Base-by-base conservation (phyloP, 2,113 vertebrate genomes). In the Mesoclemmys tuberculata region DNA sequence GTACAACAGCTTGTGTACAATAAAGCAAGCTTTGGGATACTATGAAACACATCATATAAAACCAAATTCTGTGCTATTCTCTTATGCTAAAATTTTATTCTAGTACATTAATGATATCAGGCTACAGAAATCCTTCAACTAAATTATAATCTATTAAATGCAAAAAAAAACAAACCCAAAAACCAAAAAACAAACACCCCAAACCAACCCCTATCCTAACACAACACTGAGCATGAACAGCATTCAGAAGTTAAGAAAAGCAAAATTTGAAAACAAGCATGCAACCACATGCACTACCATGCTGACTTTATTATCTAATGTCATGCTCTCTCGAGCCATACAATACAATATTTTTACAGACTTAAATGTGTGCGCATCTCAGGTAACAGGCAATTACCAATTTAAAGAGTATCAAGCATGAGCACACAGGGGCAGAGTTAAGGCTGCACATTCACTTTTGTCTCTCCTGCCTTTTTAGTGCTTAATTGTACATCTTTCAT, bases 1-100 rank as follows among this genome's bases (percentile, higher is more conserved):
- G 0, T 16, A 56, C 26, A 11, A 81, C 46, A 26, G n/a, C 1
- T 0, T 56, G n/a, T 4, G 8, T n/a, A 56, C 64, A 64, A 35
- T 10, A 5, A 4, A 0, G 0, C 35, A 46, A n/a, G 18, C 41
- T 44, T 41, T 61, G 80, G 26, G 31, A 54, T 18, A 48, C 46
- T 1, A 2, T 54, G 14, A 81, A 27, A 71, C 13, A 1, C 2
- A 16, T 5, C 54, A 52, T 12, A 16, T 13, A 77, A 46, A 46
- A 46, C 41, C 74, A 77, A 46, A 77, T 16, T 46, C 74, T 46
- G 74, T 46, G 13, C 41, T 46, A 5, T 29, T 46, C 38, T 44
- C 11, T 46, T 44, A 27, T 41, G 24, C 41, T 77, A 77, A 77
- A 46, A 46, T 46, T 44, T 27, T 26, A 75, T 44, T 75, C 71